Percentiles rank a stretch among this genome's conserved stretches.
These are phyloP conservation scores for Colletes gigas DNA, from an alignment of 1,140 invertebrate genomes.

Conservation along the genomic window DNA sequence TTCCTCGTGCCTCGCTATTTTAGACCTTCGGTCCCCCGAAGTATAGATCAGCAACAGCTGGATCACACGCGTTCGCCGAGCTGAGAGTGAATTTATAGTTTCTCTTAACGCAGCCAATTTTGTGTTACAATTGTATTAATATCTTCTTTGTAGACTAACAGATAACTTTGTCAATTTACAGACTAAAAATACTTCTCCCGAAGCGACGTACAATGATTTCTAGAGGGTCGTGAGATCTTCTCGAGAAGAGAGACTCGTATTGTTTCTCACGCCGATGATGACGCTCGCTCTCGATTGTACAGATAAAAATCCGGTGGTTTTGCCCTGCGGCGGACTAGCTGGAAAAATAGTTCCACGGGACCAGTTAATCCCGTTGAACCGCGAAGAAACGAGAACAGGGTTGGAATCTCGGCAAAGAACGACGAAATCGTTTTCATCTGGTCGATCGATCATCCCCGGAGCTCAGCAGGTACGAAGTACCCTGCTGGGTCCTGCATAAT, in stretches of 20 bases:
- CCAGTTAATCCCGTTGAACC: slow-evolving; percentile 40
- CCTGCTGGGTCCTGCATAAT: slow-evolving; percentile 38
- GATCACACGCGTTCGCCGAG: slow-evolving; percentile 4
- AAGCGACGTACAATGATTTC: slow-evolving; percentile 1
- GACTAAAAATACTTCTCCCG: neutral
- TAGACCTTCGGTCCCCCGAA: neutral
- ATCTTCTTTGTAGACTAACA: too few species aligned
- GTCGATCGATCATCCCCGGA: slow-evolving; percentile 41
- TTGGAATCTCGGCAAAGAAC: neutral
- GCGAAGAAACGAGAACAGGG: neutral
- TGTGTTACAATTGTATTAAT: too few species aligned
- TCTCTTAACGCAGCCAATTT: neutral
- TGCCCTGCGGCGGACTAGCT: neutral
- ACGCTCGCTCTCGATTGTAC: neutral
- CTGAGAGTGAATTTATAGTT: slow-evolving; percentile 1
- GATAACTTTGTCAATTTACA: neutral
- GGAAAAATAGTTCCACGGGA: slow-evolving; percentile 29
- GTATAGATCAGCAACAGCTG: slow-evolving; percentile 1
- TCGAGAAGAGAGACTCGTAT: neutral
- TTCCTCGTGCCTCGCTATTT: neutral
- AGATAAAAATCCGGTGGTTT: slow-evolving; percentile 31
- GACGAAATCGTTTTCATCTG: slow-evolving; percentile 42
- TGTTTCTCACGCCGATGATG: neutral
- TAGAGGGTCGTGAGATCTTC: neutral
- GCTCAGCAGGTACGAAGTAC: slow-evolving; percentile 23